phyloP scores from a whole-genome alignment of 2,113 vertebrate genomes.

The Embiotoca jacksoni region DNA sequence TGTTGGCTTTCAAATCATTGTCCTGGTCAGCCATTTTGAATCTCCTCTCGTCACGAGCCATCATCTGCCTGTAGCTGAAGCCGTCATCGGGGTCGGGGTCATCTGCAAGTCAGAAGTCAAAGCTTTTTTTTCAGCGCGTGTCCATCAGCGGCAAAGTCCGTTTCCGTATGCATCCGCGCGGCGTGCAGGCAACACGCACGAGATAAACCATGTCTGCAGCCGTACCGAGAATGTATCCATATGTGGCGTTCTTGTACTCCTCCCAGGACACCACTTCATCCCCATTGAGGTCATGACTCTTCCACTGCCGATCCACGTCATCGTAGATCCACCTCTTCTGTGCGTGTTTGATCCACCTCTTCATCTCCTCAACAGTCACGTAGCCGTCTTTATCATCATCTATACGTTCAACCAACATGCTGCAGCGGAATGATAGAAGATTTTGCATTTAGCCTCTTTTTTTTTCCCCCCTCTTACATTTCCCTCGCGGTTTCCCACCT shows the following conservation, averaged over 20 bases:
- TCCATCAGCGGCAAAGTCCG: not conserved
- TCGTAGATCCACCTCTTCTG: constrained; percentile 98
- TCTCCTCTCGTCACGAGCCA: constrained; percentile 94
- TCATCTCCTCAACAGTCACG: constrained; percentile 94
- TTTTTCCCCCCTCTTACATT: not conserved
- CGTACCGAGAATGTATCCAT: constrained; percentile 95
- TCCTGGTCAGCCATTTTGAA: constrained; percentile 95
- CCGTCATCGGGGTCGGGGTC: constrained; percentile 95
- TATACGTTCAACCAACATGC: constrained; percentile 95
- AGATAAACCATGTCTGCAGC: not conserved
- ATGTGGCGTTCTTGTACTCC: constrained; percentile 98
- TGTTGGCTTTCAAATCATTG: constrained; percentile 90
- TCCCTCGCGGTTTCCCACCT: accelerated
- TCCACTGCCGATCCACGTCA: constrained; percentile 97
- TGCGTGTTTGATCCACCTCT: constrained; percentile 95
- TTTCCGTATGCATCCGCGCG: not conserved
- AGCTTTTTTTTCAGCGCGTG: constrained; percentile 8
- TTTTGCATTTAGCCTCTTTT: constrained; percentile 19
- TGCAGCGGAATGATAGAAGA: constrained; percentile 76
- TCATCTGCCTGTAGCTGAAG: constrained; percentile 98
- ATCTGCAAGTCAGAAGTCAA: constrained; percentile 81
- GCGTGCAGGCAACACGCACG: not conserved
- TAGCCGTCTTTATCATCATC: constrained; percentile 95
- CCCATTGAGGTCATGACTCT: constrained; percentile 95
- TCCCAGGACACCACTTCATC: constrained; percentile 95